These are phyloP conservation scores for Enteromius thamalakanensis DNA, from an alignment of 2,797 vertebrate species.

Conservation along the genomic window DNA sequence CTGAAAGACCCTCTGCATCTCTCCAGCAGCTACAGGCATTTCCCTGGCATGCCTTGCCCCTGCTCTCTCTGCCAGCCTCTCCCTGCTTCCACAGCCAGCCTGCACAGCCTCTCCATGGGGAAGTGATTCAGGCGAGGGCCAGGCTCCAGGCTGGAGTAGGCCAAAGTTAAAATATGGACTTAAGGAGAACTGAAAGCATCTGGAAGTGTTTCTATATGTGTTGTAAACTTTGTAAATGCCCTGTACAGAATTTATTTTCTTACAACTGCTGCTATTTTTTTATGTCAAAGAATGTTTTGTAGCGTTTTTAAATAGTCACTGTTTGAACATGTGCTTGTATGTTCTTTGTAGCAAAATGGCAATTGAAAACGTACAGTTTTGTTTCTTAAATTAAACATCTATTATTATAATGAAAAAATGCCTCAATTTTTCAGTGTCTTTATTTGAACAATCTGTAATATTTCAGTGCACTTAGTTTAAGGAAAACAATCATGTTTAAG, in stretches of 20 bases:
- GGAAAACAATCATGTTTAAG: not conserved
- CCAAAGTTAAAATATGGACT: slow-evolving; percentile 35
- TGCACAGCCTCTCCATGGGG: slow-evolving; percentile 76
- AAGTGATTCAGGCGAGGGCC: slow-evolving; percentile 70
- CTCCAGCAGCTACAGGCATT: slow-evolving; percentile 76
- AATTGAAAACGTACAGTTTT: slow-evolving; percentile 61
- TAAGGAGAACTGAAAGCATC: slow-evolving; percentile 13
- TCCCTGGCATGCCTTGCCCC: slow-evolving; percentile 80
- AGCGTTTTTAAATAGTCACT: slow-evolving; percentile 27
- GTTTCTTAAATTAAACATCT: slow-evolving; percentile 80
- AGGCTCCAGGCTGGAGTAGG: slow-evolving; percentile 53
- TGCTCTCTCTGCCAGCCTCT: slow-evolving; percentile 81
- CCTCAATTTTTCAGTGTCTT: slow-evolving; percentile 47
- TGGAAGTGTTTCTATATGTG: slow-evolving; percentile 36
- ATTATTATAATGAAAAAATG: slow-evolving; percentile 60
- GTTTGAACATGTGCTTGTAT: slow-evolving; percentile 62
- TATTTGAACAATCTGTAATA: not conserved
- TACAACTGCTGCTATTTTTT: slow-evolving; percentile 73
- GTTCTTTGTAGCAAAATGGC: slow-evolving; percentile 64
- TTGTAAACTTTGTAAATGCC: slow-evolving; percentile 67
- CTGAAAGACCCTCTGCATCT: slow-evolving; percentile 77
- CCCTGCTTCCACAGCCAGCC: slow-evolving; percentile 71
- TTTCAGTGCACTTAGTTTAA: not conserved
- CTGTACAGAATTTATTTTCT: slow-evolving; percentile 66
- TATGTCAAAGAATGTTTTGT: slow-evolving; percentile 53